A percentile compares a stretch with the other conserved stretches of the same genome.
phyloP scores from a whole-genome alignment of 2,888 invertebrate genomes.

The Drosophila meridiana region DNA sequence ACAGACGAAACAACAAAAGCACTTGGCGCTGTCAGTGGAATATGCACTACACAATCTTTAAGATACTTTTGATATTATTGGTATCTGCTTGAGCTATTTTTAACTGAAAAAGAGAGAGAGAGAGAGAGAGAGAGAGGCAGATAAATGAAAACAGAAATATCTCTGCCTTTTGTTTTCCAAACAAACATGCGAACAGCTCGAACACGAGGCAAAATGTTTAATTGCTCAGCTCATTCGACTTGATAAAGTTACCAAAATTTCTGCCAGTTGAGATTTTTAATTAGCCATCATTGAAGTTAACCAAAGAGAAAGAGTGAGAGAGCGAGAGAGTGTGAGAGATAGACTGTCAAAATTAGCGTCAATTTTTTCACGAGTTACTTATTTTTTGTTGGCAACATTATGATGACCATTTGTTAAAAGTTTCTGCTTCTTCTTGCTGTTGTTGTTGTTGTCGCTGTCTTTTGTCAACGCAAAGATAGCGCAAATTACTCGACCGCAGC shows the following conservation, averaged over 20 bases:
- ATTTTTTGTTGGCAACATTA: slow-evolving; percentile 42
- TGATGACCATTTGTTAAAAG: slow-evolving; percentile 57
- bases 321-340: slow-evolving; percentile 23
- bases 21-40: slow-evolving; percentile 67
- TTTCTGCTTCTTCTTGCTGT: slow-evolving; percentile 9
- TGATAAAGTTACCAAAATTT: slow-evolving; percentile 54
- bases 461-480: slow-evolving; percentile 65
- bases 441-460: slow-evolving; percentile 28
- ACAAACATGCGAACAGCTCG: slow-evolving; percentile 58
- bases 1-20: slow-evolving; percentile 49
- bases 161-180: slow-evolving; percentile 68
- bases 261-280: slow-evolving; percentile 70
- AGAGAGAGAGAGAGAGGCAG: neutral
- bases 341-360: slow-evolving; percentile 77
- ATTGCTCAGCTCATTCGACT: slow-evolving; percentile 54
- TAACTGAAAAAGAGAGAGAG: slow-evolving; percentile 27
- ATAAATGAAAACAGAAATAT: slow-evolving; percentile 35
- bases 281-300: slow-evolving; percentile 58
- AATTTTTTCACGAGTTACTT: slow-evolving; percentile 48
- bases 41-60: slow-evolving; percentile 62
- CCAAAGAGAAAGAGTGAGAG: neutral
- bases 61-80: slow-evolving; percentile 71
- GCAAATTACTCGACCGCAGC: slow-evolving; percentile 59
- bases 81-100: slow-evolving; percentile 65
- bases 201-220: slow-evolving; percentile 57